Base-by-base conservation (phyloP, 2,888 invertebrate species). In the Cataglyphis livida region DNA sequence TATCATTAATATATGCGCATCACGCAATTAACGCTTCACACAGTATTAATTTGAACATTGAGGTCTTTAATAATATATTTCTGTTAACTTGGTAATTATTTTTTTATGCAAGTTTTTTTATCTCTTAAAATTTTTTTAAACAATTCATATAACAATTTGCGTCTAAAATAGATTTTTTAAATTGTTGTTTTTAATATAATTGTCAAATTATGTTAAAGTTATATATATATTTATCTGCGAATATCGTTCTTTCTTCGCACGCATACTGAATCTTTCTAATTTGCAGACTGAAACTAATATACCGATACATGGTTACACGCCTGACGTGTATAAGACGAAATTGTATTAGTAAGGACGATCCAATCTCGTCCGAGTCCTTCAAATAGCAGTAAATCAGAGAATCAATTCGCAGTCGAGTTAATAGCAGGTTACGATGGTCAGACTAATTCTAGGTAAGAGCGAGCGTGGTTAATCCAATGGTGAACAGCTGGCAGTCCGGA, bases 321-420 rank as follows among this genome's bases (percentile, higher is more conserved):
- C 57, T 59, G 25, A 21, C 25, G n/a, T 65, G 12, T 51, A 44
- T 41, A 32, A 6, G 48, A 48, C 6, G 32, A n/a, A 66, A 66
- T 12, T 25, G 38, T 66, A 66, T 66, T 76, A 66, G 68, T 18
- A 68, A 57, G n/a, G 38, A 12, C 73, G 44, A 78, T 81, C 57
- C 57, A 25, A 38, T 65, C 61, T 15, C 70, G 28, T 25, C 32
- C 61, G 59, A 86, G 70, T 90, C 74, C 88, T 87, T 87, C 87
- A 89, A 89, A 88, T 87, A 86, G 83, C 84, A 85, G 90, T 89
- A 90, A 92, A 91, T 88, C 87, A 86, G 87, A 86, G 90, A 90
- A 91, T 92, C 92, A 89, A 88, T 91, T 92, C 90, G 87, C 85
- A 91, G 89, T 84, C 71, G 91, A 88, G 89, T 87, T 91, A 92